Percentiles rank a stretch among this genome's conserved stretches.
Conservation (phyloP, 1,140 invertebrate species). For the Cydia strobilella region DNA sequence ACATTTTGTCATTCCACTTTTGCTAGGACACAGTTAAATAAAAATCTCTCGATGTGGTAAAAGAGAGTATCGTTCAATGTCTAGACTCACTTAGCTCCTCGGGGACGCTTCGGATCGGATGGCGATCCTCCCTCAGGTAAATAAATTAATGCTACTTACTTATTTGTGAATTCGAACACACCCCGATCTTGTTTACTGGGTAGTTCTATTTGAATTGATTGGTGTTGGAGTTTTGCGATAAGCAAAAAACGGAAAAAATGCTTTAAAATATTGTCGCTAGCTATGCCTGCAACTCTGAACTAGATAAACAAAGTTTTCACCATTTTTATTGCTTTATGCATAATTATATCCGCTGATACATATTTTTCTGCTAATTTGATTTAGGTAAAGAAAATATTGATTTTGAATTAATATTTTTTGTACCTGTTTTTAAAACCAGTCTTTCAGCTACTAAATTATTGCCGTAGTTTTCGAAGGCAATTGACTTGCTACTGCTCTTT, state of each 20-base stretch:
- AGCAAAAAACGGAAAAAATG: background rate
- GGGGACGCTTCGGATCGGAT: slow-evolving; percentile 41
- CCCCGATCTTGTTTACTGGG: slow-evolving; percentile 21
- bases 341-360: no score
- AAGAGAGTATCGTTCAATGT: slow-evolving; percentile 35
- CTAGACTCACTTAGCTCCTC: slow-evolving; percentile 42
- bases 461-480: background rate
- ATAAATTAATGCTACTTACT: slow-evolving; percentile 50
- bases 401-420: no score
- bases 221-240: background rate
- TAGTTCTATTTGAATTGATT: slow-evolving; percentile 19
- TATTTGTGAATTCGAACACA: slow-evolving; percentile 43
- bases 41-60: background rate
- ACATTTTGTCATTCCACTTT: background rate
- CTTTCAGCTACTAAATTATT: no score
- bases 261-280: background rate
- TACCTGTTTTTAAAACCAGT: no score
- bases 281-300: background rate
- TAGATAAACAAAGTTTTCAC: no score
- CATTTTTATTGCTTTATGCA: no score
- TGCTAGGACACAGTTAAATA: background rate
- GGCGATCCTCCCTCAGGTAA: slow-evolving; percentile 41
- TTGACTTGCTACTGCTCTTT: background rate
- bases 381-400: no score
- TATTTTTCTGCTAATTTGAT: no score